Conservation (phyloP, 2,888 invertebrate species). For the Drosophila melanocephala region DNA sequence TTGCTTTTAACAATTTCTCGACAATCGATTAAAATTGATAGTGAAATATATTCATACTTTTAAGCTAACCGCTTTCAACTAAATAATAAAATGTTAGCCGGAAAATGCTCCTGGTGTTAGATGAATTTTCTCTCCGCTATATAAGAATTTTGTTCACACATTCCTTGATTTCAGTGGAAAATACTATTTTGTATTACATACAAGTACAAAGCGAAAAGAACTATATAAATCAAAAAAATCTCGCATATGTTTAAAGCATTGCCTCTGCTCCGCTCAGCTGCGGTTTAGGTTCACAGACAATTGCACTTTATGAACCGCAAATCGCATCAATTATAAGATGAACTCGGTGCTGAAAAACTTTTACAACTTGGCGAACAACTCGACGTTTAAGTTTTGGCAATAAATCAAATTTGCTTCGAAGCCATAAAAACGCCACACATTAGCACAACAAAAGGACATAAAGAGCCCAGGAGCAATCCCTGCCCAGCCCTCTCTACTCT, state of each 20-base stretch:
- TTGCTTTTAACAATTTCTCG: not conserved
- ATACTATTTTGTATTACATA: not conserved
- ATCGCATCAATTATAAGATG: constrained; percentile 79
- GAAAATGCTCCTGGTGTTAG: not conserved
- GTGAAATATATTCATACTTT: not conserved
- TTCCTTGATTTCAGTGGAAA: not conserved
- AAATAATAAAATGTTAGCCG: not conserved
- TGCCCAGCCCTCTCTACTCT: constrained; percentile 18
- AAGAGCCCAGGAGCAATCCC: constrained; percentile 7
- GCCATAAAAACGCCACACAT: constrained; percentile 75
- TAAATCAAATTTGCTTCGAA: constrained; percentile 76
- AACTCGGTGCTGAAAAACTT: constrained; percentile 61
- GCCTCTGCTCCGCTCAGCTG: constrained; percentile 4
- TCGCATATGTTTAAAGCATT: constrained; percentile 62
- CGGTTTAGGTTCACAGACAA: constrained; percentile 63
- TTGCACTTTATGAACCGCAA: constrained; percentile 78
- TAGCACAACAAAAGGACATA: constrained; percentile 74
- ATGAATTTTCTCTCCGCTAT: not conserved
- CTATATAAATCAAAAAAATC: constrained; percentile 43
- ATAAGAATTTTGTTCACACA: not conserved
- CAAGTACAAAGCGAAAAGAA: not conserved
- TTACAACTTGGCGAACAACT: constrained; percentile 61
- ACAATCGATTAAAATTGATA: not conserved
- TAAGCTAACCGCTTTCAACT: not conserved
- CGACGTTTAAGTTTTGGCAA: constrained; percentile 69